Evolutionary conservation across 2,113 vertebrate genomes (phyloP).

Genomic region (Nannospalax galili): DNA sequence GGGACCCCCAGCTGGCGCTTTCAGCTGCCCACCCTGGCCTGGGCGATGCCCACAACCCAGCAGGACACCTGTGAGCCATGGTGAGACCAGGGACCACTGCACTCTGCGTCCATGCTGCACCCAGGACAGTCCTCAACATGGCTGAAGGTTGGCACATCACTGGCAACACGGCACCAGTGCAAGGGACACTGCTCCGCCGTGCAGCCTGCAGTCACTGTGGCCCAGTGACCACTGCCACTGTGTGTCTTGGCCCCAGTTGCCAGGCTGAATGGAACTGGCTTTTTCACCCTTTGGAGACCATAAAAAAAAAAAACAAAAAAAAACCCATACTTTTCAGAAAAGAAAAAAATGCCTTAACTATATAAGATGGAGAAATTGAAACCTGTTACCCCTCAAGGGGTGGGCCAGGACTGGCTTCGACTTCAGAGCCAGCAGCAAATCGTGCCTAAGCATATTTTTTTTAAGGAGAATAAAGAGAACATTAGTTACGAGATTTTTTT

Average conservation of each 20-base stretch:
- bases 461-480: conserved; percentile 83
- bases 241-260: conserved; percentile 12
- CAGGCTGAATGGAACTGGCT: conserved; percentile 66
- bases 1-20: conserved; percentile 95
- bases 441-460: conserved; percentile 88
- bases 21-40: conserved; percentile 94
- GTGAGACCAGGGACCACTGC: background rate
- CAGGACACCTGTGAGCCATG: conserved; percentile 94
- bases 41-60: conserved; percentile 95
- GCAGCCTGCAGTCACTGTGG: background rate
- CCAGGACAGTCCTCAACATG: background rate
- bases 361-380: conserved; percentile 80
- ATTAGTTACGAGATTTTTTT: conserved; percentile 84
- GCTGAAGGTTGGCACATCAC: background rate
- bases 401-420: conserved; percentile 81
- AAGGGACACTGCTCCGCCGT: no score
- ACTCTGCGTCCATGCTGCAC: no score
- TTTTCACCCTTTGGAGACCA: background rate
- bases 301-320: conserved; percentile 44
- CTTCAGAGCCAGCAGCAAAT: conserved; percentile 86
- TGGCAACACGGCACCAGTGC: background rate
- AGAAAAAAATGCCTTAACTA: conserved; percentile 88
- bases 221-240: no score
- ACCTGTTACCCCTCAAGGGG: conserved; percentile 80
- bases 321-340: conserved; percentile 76